These are phyloP conservation scores for Chrysomela aeneicollis DNA, from an alignment of 2,888 invertebrate species.

Conservation along the genomic window DNA sequence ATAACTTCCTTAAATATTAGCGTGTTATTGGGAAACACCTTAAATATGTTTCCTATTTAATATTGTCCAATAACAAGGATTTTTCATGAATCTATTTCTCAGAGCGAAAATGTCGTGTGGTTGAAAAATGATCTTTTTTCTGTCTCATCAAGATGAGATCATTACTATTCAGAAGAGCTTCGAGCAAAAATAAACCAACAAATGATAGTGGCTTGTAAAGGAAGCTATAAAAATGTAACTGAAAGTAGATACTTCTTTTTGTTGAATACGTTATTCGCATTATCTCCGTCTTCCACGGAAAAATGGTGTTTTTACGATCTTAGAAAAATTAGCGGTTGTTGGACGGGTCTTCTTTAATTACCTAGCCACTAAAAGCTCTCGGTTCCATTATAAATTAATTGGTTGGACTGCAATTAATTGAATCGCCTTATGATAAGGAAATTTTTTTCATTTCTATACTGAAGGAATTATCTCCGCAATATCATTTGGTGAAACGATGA, in stretches of 20 bases:
- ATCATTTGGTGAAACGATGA: neutral
- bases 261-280: conserved; percentile 26
- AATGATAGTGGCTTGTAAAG: conserved; percentile 44
- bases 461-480: conserved; percentile 6
- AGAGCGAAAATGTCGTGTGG: no score
- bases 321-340: conserved; percentile 30
- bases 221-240: conserved; percentile 44
- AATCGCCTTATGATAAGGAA: conserved; percentile 15
- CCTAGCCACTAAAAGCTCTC: conserved; percentile 23
- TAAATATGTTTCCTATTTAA: no score
- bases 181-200: conserved; percentile 41
- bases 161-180: conserved; percentile 28
- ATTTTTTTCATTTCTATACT: conserved; percentile 13
- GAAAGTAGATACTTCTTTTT: conserved; percentile 33
- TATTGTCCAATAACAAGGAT: no score
- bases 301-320: conserved; percentile 26
- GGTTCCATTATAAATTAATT: conserved; percentile 25
- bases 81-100: no score
- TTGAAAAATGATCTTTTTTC: no score
- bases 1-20: no score
- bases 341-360: conserved; percentile 23
- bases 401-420: conserved; percentile 23
- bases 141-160: conserved; percentile 5
- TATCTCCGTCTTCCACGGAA: conserved; percentile 18
- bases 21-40: no score